Conservation (phyloP, 2,888 invertebrate species). For the Pristionchus japonicus region DNA sequence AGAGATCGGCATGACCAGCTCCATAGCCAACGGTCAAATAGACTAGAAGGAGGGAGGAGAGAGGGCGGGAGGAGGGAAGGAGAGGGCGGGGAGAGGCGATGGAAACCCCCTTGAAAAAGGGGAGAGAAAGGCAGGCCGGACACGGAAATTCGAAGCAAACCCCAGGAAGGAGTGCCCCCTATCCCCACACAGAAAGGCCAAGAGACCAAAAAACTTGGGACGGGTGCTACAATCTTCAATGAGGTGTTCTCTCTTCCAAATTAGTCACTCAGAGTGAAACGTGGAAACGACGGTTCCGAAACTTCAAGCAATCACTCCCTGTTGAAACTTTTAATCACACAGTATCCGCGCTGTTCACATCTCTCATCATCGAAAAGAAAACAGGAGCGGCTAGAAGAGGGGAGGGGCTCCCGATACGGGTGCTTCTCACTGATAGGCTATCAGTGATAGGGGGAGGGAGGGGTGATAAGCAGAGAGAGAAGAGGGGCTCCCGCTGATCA, state of each 20-base stretch:
- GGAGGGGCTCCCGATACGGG: slow-evolving; percentile 12
- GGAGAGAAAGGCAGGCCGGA: slow-evolving; percentile 1
- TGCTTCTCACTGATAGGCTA: slow-evolving; percentile 32
- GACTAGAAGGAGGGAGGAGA: neutral
- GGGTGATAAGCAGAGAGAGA: slow-evolving; percentile 22
- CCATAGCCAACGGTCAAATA: slow-evolving; percentile 37
- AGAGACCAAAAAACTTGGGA: neutral
- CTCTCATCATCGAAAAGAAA: neutral
- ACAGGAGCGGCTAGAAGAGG: neutral
- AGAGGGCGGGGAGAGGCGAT: neutral
- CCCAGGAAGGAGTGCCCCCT: neutral
- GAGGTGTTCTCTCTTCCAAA: neutral
- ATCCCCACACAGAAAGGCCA: neutral
- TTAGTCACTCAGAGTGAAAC: neutral
- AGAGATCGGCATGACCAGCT: slow-evolving; percentile 21
- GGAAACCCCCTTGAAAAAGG: neutral
- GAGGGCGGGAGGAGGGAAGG: neutral
- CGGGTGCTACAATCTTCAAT: neutral
- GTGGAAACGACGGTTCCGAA: neutral
- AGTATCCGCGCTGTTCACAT: neutral
- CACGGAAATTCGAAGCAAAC: slow-evolving; percentile 25
- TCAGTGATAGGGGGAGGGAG: slow-evolving; percentile 21
- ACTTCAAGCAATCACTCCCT: neutral
- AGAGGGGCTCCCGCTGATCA: slow-evolving; percentile 27
- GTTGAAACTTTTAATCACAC: neutral